These are phyloP conservation scores for Orthonyx spaldingii DNA, from an alignment of 2,113 vertebrate genomes.

Conservation along the genomic window DNA sequence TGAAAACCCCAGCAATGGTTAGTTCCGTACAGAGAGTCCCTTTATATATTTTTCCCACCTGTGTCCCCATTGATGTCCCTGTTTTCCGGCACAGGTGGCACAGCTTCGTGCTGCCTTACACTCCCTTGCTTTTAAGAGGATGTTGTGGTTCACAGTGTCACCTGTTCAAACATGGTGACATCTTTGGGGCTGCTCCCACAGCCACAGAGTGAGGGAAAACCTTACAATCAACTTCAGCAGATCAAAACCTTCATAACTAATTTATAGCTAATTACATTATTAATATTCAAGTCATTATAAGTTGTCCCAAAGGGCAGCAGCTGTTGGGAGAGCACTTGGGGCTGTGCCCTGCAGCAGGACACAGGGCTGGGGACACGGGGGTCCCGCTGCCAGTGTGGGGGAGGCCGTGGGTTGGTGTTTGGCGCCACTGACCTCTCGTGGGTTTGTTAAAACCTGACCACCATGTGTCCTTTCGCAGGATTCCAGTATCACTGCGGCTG, in stretches of 20 bases:
- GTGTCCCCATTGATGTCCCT: not conserved
- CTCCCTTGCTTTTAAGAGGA: not conserved
- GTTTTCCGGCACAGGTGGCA: not conserved
- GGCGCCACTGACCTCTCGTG: rapidly evolving
- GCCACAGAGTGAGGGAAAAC: not conserved
- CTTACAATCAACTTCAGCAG: not conserved
- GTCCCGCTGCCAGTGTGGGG: rapidly evolving
- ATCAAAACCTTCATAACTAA: conserved; percentile 54
- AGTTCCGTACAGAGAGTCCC: not conserved
- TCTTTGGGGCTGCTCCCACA: not conserved
- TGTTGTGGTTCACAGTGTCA: conserved; percentile 22
- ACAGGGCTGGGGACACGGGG: rapidly evolving
- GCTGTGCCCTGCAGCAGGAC: not conserved
- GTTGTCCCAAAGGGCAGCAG: conserved; percentile 11
- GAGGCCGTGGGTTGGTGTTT: rapidly evolving
- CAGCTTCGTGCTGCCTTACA: not conserved
- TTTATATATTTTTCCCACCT: not conserved
- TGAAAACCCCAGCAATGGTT: not conserved
- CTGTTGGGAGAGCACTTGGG: not conserved
- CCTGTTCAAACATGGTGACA: not conserved
- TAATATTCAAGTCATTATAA: not conserved
- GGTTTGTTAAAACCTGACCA: not conserved
- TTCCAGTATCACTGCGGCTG: not conserved
- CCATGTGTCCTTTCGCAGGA: rapidly evolving
- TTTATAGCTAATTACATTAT: conserved; percentile 46